Evolutionary conservation across 1,140 invertebrate species (phyloP).

Genomic region (Mylabris phalerata): DNA sequence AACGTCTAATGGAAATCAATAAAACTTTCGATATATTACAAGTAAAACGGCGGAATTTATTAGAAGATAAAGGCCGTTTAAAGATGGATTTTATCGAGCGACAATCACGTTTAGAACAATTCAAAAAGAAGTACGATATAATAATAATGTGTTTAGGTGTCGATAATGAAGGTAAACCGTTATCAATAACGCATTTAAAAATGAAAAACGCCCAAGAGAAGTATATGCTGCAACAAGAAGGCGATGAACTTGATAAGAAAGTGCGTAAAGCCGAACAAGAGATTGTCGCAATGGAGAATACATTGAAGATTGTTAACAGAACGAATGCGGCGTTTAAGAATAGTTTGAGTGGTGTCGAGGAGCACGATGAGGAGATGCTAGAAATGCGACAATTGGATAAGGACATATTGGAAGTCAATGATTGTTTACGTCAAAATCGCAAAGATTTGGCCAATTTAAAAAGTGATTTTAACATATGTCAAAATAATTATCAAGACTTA

Average conservation of each 20-base stretch:
- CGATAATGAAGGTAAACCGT: constrained; percentile 47
- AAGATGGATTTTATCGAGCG: constrained; percentile 49
- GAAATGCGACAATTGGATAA: constrained; percentile 35
- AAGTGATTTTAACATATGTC: not conserved
- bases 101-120: constrained; percentile 52
- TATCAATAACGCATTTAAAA: constrained; percentile 58
- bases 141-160: constrained; percentile 35
- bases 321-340: constrained; percentile 57
- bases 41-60: constrained; percentile 49
- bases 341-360: constrained; percentile 47
- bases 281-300: constrained; percentile 68
- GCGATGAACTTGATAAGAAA: constrained; percentile 60
- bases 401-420: constrained; percentile 18
- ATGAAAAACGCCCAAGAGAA: constrained; percentile 64
- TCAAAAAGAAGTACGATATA: constrained; percentile 46
- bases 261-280: constrained; percentile 62
- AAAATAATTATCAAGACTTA: not conserved
- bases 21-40: constrained; percentile 52
- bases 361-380: constrained; percentile 41
- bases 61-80: constrained; percentile 53
- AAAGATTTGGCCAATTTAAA: constrained; percentile 8
- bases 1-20: constrained; percentile 54
- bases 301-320: constrained; percentile 58
- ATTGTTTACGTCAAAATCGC: constrained; percentile 17
- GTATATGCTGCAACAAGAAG: constrained; percentile 57